Evolutionary conservation across 2,113 vertebrate species (phyloP), one percentile per base, ranked within the genome.

Genomic region (Corythaixoides concolor): DNA sequence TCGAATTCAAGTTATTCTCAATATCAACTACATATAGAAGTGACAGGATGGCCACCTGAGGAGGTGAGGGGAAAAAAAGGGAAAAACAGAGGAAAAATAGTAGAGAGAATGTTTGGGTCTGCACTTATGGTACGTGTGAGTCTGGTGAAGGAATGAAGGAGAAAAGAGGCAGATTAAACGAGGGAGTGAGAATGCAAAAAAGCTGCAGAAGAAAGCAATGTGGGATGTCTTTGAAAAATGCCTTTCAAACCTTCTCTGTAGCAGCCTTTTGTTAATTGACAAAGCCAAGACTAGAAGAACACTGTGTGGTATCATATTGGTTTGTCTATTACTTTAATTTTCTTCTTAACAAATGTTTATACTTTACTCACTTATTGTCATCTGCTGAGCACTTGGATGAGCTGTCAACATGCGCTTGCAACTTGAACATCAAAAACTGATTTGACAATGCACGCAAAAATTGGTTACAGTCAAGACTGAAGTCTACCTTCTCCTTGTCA

Each of bases 381-480:
- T 69, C n/a, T 83, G 60, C 75, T 91, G 82, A 83, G 62, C 59
- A 70, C 66, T 69, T 56, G 20, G 15, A 41, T 80, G 12, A 95
- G 58, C 78, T 96, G 93, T 88, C 90, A 95, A 80, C 45, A 72
- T 43, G 41, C 18, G 35, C 75, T 91, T 88, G 32, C 56, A 69
- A 82, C 45, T 70, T 73, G 26, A 87, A 53, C n/a, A 76, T 13
- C 27, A 69, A 70, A 76, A 90, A 96, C 37, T 73, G 58, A 83
- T 88, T 73, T 95, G 94, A 93, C 84, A 91, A 72, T 84, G 91
- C 91, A 95, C 82, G 86, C 23, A 77, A 87, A 95, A 95, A 90
- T 4, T 72, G 33, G 30, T 88, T 88, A 60, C 55, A 76, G 16
- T 89, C 66, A 69, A 79, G 62, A 45, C 58, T 79, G 37, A 52